Base-by-base conservation (phyloP, 1,140 invertebrate genomes). In the Atopsyche davidsoni region DNA sequence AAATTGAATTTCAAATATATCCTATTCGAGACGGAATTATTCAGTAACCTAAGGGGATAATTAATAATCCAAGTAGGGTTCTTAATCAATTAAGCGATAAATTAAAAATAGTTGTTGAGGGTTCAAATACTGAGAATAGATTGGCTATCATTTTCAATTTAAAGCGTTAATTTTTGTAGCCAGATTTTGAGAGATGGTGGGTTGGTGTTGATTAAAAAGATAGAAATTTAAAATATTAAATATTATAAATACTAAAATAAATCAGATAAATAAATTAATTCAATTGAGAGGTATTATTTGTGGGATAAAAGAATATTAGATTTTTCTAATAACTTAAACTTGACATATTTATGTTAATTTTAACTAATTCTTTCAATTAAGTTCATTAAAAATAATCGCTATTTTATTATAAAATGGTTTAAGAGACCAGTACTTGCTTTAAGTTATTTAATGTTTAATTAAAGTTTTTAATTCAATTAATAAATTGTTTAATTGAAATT, bases 371-470 rank as follows among this genome's bases (percentile, higher is more conserved):
- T 55, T 63, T n/a, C n/a, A n/a, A n/a, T n/a, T n/a, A n/a, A n/a
- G n/a, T 72, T 72, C 69, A 75, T 77, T 75, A 75, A 67, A 73
- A 74, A 67, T 73, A 76, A 61, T 25, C 67, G 77, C 67, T 72
- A 76, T 74, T 66, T n/a, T 74, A 77, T 60, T 73, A 71, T 64
- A 53, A 59, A 57, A 50, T 61, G 61, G 59, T 65, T 65, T 64
- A 66, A 78, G 70, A 75, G 75, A 75, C 67, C 73, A 75, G 38
- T 72, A 72, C 74, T 78, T 78, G 64, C 69, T 75, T 77, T 79
- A 72, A 79, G 76, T 68, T 71, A 80, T 69, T 68, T 78, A 77
- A 78, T 78, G 71, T n/a, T n/a, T n/a, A n/a, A n/a, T n/a, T 73
- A 66, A 67, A 66, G 60, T 61, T 70, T 67, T 69, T 65, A 64